Evolutionary conservation across 64 coral and sea anemone genomes (phyloP).

Genomic region (Astreopora myriophthalma): DNA sequence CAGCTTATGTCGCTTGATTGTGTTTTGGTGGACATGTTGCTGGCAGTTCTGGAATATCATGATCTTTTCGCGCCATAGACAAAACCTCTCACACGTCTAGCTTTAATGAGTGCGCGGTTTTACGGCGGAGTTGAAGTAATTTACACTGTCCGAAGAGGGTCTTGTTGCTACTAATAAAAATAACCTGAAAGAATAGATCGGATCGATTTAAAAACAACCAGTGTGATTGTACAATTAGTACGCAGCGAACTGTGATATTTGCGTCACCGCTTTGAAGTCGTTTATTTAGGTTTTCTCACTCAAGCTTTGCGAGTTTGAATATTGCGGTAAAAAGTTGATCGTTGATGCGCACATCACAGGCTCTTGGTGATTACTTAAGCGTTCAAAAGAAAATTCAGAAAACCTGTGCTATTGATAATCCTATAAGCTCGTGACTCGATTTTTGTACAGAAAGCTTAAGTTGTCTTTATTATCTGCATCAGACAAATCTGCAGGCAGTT

Average conservation of each 20-base stretch:
- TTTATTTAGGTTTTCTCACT: background rate
- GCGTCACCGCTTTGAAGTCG: background rate
- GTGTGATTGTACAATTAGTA: background rate
- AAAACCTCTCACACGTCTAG: background rate
- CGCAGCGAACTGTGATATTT: background rate
- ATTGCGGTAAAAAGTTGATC: background rate
- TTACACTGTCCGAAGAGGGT: background rate
- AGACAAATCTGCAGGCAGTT: too few relatives aligned
- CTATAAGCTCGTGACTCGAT: too few relatives aligned
- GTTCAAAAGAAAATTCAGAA: too few relatives aligned
- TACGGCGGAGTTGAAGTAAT: background rate
- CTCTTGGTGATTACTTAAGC: too few relatives aligned
- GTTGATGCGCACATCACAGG: background rate
- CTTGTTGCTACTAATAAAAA: background rate
- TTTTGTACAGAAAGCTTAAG: too few relatives aligned
- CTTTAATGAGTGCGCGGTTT: background rate
- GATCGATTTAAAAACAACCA: slow-evolving; percentile 21
- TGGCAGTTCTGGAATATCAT: background rate
- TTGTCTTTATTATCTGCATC: too few relatives aligned
- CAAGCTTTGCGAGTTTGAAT: background rate
- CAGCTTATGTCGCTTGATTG: too few relatives aligned
- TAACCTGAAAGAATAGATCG: background rate
- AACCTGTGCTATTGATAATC: too few relatives aligned
- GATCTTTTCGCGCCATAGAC: background rate
- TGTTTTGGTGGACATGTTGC: background rate